Evolutionary conservation across 2,888 invertebrate genomes (phyloP).

Genomic region (Epiblema foenella): DNA sequence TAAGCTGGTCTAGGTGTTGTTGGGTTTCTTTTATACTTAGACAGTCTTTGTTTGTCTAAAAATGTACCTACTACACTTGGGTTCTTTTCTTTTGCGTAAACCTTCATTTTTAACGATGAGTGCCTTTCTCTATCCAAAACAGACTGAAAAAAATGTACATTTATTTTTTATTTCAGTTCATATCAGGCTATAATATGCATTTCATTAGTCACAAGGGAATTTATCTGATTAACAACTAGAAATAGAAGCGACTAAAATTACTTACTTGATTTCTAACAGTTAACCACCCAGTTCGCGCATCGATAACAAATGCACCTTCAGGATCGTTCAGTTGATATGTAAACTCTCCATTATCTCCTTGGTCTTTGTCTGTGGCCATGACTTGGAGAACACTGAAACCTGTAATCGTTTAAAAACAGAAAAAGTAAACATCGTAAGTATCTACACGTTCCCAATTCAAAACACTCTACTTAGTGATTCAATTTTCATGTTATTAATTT

Average conservation of each 20-base stretch:
- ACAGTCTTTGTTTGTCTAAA: constrained; percentile 69
- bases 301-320: constrained; percentile 91
- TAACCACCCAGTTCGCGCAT: constrained; percentile 92
- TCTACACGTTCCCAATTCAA: too few species aligned
- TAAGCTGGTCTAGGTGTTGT: constrained; percentile 57
- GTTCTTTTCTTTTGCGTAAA: constrained; percentile 91
- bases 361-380: constrained; percentile 91
- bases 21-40: constrained; percentile 73
- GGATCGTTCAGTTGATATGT: constrained; percentile 90
- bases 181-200: background rate
- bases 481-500: background rate
- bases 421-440: too few species aligned
- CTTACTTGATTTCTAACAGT: constrained; percentile 89
- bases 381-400: constrained; percentile 86
- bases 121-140: constrained; percentile 92
- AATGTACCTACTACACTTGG: constrained; percentile 87
- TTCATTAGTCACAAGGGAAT: background rate
- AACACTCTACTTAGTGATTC: too few species aligned
- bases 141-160: constrained; percentile 73
- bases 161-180: too few species aligned
- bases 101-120: constrained; percentile 89
- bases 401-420: constrained; percentile 48
- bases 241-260: background rate
- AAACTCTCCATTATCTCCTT: constrained; percentile 94
- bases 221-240: background rate